These are phyloP conservation scores for Rachycentron canadum DNA, from an alignment of 2,797 vertebrate species.

Conservation along the genomic window DNA sequence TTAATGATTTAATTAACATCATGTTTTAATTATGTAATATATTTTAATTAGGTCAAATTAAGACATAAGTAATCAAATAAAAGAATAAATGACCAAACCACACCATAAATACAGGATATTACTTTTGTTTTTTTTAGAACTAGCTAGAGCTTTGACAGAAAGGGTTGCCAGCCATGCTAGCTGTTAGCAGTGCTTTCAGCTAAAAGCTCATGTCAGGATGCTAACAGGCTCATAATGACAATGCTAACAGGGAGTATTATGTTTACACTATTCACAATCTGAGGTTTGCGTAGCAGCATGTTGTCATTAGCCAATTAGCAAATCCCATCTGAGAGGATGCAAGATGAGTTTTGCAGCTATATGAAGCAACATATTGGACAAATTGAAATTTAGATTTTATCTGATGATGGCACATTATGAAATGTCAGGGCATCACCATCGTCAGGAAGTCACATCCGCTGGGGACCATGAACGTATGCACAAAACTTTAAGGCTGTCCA, in stretches of 20 bases:
- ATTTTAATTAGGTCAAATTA: slow-evolving; percentile 57
- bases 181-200: neutral
- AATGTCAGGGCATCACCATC: neutral
- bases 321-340: neutral
- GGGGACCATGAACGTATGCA: neutral
- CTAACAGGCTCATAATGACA: neutral
- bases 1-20: slow-evolving; percentile 63
- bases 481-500: neutral
- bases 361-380: neutral
- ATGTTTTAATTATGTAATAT: slow-evolving; percentile 26
- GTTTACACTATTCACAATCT: neutral
- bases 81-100: neutral
- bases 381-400: neutral
- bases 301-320: neutral
- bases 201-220: neutral
- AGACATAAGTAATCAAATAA: slow-evolving; percentile 28
- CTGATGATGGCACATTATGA: neutral
- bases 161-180: neutral
- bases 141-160: neutral
- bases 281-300: neutral
- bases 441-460: neutral
- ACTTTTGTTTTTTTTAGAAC: neutral
- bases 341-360: neutral
- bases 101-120: neutral
- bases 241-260: neutral